Evolutionary conservation across 2,888 invertebrate genomes (phyloP), one percentile per base, ranked within the genome.

Genomic region (Hemicrepidius hirtus): DNA sequence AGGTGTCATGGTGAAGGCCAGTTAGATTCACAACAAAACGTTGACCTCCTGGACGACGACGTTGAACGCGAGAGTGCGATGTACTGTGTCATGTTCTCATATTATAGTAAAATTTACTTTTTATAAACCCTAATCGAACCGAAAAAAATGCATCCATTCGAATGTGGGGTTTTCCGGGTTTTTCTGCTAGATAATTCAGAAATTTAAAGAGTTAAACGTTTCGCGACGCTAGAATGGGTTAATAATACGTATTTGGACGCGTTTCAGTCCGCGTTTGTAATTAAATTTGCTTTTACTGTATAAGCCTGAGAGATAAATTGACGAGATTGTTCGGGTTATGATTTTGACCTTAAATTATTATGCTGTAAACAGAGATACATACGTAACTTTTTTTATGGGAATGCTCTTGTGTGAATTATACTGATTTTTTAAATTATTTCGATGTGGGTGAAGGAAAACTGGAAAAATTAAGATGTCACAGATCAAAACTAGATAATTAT

Each of bases 1-100:
- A 20, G 57, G 55, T 57, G 57, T 57, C 57, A 57, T 57, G 35
- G 37, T 37, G 57, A 57, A 57, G 57, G 57, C 57, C 57, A 20
- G 18, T 57, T 37, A 37, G 57, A 57, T 57, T 57, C 57, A 57
- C 57, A 57, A 57, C 37, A 57, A 57, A 37, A 9, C 57, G 37
- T 57, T 57, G 57, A 57, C 57, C 57, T 55, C 55, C 7, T 37
- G 37, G 57, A 32, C 53, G 57, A 32, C 53, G 24, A 28, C 21
- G 50, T 9, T 16, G 21, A 20, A 20, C 57, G 57, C 20, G 37
- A 5, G 57, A 57, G 57, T 37, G 37, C 37, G 57, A 57, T 37
- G 57, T 37, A 57, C 57, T 40, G 37, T 18, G 37, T 20, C 10
- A 37, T 55, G 20, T 16, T 16, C 12, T n/a, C 21, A 9, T 12